Conservation (phyloP, 2,797 vertebrate species). For the Alfaro cultratus region DNA sequence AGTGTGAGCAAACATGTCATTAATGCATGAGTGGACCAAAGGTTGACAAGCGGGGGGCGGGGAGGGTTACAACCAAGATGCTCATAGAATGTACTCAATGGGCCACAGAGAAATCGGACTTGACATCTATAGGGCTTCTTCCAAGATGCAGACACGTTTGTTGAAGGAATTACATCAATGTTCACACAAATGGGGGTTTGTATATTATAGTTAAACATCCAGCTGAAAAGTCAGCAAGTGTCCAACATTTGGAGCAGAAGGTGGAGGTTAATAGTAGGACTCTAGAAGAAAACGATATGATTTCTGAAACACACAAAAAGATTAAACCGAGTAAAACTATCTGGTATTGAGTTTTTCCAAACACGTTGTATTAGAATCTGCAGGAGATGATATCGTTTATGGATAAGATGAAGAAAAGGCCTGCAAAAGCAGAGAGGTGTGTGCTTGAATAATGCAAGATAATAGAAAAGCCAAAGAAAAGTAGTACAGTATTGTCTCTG, state of each 20-base stretch:
- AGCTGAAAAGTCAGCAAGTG: neutral
- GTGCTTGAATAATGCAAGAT: neutral
- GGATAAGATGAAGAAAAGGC: neutral
- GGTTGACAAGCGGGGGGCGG: constrained; percentile 10
- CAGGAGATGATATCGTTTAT: neutral
- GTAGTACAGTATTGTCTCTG: neutral
- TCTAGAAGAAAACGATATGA: neutral
- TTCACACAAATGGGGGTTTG: constrained; percentile 6
- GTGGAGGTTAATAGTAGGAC: neutral
- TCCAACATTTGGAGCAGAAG: neutral
- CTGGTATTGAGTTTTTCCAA: neutral
- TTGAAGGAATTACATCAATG: constrained; percentile 17
- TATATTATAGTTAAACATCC: neutral
- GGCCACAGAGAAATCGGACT: constrained; percentile 35
- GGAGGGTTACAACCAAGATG: neutral
- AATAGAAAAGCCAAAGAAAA: neutral
- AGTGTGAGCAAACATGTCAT: constrained; percentile 17
- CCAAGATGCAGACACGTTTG: constrained; percentile 21
- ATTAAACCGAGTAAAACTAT: neutral
- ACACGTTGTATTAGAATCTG: neutral
- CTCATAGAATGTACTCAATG: constrained; percentile 38
- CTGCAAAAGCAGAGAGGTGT: neutral
- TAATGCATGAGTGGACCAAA: neutral
- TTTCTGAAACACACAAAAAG: neutral
- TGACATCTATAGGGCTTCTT: constrained; percentile 35